Percentiles rank a stretch among this genome's conserved stretches.
Conservation (phyloP, 2,888 invertebrate species). For the Eurois occulta region DNA sequence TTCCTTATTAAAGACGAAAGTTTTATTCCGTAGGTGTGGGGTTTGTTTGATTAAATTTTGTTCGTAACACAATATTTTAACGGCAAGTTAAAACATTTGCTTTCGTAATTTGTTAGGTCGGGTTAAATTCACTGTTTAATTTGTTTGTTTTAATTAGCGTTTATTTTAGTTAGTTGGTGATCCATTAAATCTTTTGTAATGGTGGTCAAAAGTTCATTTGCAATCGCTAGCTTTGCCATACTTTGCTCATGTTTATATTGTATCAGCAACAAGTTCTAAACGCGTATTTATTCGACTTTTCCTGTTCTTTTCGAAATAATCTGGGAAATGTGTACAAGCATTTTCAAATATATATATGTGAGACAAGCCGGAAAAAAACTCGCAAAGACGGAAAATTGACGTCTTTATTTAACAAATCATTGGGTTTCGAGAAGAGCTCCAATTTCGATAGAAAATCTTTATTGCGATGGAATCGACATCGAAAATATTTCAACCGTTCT, state of each 20-base stretch:
- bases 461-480: conserved; percentile 16
- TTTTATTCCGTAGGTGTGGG: conserved; percentile 79
- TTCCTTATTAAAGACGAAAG: conserved; percentile 80
- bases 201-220: neutral
- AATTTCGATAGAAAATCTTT: conserved; percentile 36
- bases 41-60: conserved; percentile 75
- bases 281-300: conserved; percentile 3
- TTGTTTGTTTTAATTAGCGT: conserved; percentile 48
- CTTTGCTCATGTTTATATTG: neutral
- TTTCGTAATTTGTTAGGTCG: conserved; percentile 50
- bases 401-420: conserved; percentile 56
- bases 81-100: conserved; percentile 54
- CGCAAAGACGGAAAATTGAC: conserved; percentile 40
- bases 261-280: conserved; percentile 3
- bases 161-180: conserved; percentile 12
- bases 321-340: conserved; percentile 11
- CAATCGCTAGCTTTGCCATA: neutral
- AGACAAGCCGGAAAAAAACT: conserved; percentile 34
- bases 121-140: conserved; percentile 43
- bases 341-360: conserved; percentile 40
- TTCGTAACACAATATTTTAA: conserved; percentile 66
- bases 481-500: conserved; percentile 21
- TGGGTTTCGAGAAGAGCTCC: conserved; percentile 45
- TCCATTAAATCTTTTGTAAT: conserved; percentile 8
- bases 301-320: neutral